phyloP scores from a whole-genome alignment of 2,888 invertebrate genomes.

The Leptodirus hochenwartii region DNA sequence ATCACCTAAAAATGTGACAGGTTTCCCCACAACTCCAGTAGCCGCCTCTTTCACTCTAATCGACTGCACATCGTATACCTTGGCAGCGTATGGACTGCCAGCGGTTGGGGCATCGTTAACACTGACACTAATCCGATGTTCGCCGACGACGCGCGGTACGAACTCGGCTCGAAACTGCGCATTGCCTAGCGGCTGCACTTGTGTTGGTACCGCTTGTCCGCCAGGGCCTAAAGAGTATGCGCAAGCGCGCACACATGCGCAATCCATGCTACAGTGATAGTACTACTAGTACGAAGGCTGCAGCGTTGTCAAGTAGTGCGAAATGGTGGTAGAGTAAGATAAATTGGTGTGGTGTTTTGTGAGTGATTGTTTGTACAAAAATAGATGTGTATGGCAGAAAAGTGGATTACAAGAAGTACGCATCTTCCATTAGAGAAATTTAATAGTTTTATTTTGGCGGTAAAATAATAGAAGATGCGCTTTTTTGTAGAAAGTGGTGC shows the following conservation, averaged over 20 bases:
- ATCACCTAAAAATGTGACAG: slow-evolving; percentile 76
- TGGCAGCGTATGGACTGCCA: slow-evolving; percentile 86
- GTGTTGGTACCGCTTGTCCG: slow-evolving; percentile 77
- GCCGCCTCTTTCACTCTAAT: slow-evolving; percentile 87
- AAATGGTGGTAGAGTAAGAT: no score
- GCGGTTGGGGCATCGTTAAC: slow-evolving; percentile 67
- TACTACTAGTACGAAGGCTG: background rate
- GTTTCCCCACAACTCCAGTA: slow-evolving; percentile 72
- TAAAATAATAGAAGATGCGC: no score
- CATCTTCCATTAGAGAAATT: no score
- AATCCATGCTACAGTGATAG: background rate
- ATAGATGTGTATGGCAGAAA: no score
- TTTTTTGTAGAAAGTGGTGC: no score
- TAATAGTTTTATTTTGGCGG: no score
- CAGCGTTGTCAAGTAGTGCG: no score
- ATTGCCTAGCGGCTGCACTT: slow-evolving; percentile 67
- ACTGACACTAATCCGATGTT: slow-evolving; percentile 76
- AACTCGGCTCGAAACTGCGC: slow-evolving; percentile 81
- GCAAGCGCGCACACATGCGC: slow-evolving; percentile 1
- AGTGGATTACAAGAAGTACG: no score
- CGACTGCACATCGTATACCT: slow-evolving; percentile 87
- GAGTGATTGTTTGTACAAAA: no score
- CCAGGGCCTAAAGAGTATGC: slow-evolving; percentile 84
- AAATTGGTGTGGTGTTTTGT: no score
- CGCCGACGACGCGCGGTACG: slow-evolving; percentile 77